These are phyloP conservation scores for Pherbina coryleti DNA, from an alignment of 2,888 invertebrate genomes.

Conservation along the genomic window DNA sequence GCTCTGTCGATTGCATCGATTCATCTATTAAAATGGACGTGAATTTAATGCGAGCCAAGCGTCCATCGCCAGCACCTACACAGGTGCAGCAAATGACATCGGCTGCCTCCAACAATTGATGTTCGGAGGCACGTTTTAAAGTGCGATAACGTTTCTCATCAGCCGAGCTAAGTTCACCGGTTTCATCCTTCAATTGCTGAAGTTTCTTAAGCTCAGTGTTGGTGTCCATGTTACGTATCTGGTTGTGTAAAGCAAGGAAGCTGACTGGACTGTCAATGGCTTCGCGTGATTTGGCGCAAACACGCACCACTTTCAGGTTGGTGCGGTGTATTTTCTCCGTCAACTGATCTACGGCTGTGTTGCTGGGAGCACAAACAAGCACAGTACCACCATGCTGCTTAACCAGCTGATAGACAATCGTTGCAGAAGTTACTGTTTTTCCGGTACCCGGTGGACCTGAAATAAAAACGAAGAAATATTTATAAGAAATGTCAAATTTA, in stretches of 20 bases:
- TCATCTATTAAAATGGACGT: slow-evolving; percentile 97
- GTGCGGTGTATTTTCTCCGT: slow-evolving; percentile 99
- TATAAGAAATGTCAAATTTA: neutral
- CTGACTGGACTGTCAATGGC: slow-evolving; percentile 98
- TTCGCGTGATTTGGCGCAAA: slow-evolving; percentile 98
- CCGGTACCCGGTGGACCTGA: slow-evolving; percentile 82
- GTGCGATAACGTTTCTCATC: slow-evolving; percentile 95
- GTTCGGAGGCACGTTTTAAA: slow-evolving; percentile 90
- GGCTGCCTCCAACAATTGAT: slow-evolving; percentile 91
- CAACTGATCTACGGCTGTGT: slow-evolving; percentile 98
- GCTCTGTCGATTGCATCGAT: slow-evolving; percentile 97
- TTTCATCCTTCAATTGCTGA: slow-evolving; percentile 97
- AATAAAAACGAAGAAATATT: neutral
- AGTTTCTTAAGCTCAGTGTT: slow-evolving; percentile 94
- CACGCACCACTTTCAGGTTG: slow-evolving; percentile 90
- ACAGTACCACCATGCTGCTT: slow-evolving; percentile 95
- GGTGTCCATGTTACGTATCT: slow-evolving; percentile 94
- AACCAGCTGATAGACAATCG: slow-evolving; percentile 97
- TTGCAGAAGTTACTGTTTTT: slow-evolving; percentile 99
- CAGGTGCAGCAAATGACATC: slow-evolving; percentile 99
- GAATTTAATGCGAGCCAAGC: slow-evolving; percentile 93
- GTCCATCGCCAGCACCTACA: slow-evolving; percentile 97
- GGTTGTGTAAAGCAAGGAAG: slow-evolving; percentile 96
- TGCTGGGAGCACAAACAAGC: slow-evolving; percentile 98
- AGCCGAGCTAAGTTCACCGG: slow-evolving; percentile 94